Base-by-base conservation (phyloP, 35 echinoderm and acorn worm genomes). In the Nesometra sesokonis region DNA sequence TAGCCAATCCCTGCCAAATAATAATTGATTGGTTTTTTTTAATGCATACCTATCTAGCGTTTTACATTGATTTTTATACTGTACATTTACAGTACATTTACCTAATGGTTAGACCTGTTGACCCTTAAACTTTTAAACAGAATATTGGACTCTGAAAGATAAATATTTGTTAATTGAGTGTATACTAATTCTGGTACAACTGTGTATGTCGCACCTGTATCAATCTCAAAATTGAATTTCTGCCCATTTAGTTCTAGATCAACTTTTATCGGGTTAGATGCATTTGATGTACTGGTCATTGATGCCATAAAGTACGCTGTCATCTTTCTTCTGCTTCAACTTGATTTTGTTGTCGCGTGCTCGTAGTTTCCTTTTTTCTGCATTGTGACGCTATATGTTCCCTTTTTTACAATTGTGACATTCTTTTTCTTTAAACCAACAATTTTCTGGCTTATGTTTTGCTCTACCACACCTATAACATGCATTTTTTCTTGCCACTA, bases 61-160 rank as follows among this genome's bases (percentile, higher is more conserved):
- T 32, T 88, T 36, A 46, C 19, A 39, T 88, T 88, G 78, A 0
- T 38, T 78, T 36, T 88, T 88, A 78, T 88, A 88, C 86, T 88
- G 37, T 37, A 88, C 84, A 47, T 85, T 76, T 31, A 85, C 84
- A 43, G 78, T 57, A 35, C 23, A 35, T 36, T 5, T 80, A 80
- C 86, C 78, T 39, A 38, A 80, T 38, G 86, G 77, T 33, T 88
- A 46, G 81, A 88, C 43, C 40, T 78, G 78, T 39, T 88, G 77
- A 88, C 77, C 86, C 31, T 35, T 88, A 33, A 88, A 88, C 77
- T 88, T 52, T 88, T 88, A 34, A 88, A 88, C 80, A 80, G 37
- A 13, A 88, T 78, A 77, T 35, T 79, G 57, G 76, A 34, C 13
- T 88, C 36, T 78, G 36, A 80, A 80, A 88, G 40, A 0, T 38